These are phyloP conservation scores for Lepus europaeus DNA, from an alignment of 2,113 vertebrate genomes.

Conservation along the genomic window DNA sequence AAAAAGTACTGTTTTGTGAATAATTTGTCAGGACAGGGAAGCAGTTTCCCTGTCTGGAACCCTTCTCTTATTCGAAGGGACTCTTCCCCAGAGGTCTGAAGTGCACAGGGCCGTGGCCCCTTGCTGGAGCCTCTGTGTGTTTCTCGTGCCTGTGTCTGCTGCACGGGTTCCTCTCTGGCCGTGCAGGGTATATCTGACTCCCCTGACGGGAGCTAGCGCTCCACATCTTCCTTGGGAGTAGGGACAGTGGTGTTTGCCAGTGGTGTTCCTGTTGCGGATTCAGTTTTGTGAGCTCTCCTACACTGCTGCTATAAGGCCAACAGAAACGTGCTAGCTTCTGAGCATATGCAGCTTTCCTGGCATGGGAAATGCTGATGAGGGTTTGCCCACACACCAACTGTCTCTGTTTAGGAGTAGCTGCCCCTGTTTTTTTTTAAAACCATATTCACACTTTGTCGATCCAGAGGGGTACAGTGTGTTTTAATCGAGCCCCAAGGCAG, in stretches of 20 bases:
- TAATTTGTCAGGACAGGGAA: slow-evolving; percentile 67
- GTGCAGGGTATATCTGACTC: neutral
- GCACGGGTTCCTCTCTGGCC: neutral
- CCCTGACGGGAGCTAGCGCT: neutral
- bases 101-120: neutral
- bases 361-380: slow-evolving; percentile 69
- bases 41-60: slow-evolving; percentile 24
- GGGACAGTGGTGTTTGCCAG: slow-evolving; percentile 67
- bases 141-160: accelerated
- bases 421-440: slow-evolving; percentile 82
- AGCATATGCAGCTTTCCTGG: slow-evolving; percentile 83
- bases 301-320: slow-evolving; percentile 82
- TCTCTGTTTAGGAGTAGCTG: slow-evolving; percentile 82
- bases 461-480: slow-evolving; percentile 78
- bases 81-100: neutral
- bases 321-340: slow-evolving; percentile 77
- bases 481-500: slow-evolving; percentile 70
- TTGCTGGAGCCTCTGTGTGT: neutral
- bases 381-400: slow-evolving; percentile 84
- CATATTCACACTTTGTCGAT: slow-evolving; percentile 80
- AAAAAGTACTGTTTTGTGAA: slow-evolving; percentile 75
- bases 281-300: slow-evolving; percentile 63
- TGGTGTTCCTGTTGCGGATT: slow-evolving; percentile 64
- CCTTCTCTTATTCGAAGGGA: slow-evolving; percentile 1
- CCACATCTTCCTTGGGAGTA: neutral